A percentile compares a stretch with the other conserved stretches of the same genome.
Conservation (phyloP, 2,797 vertebrate species). For the Pteronotus mesoamericanus region DNA sequence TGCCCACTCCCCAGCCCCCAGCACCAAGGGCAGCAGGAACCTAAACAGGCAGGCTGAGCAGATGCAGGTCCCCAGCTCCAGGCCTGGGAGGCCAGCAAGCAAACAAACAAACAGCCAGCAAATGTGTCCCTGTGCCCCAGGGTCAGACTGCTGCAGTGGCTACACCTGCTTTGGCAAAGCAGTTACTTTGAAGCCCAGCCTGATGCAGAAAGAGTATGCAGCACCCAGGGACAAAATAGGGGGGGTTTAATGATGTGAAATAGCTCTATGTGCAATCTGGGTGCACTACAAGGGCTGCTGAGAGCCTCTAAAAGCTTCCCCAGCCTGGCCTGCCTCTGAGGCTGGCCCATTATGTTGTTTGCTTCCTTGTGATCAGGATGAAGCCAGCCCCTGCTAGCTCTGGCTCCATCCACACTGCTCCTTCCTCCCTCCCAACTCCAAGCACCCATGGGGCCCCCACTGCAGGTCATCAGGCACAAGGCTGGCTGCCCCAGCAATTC, state of each 20-base stretch:
- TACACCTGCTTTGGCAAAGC: constrained; percentile 59
- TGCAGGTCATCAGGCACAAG: constrained; percentile 2
- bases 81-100: background rate
- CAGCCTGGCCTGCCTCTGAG: constrained; percentile 36
- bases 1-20: background rate
- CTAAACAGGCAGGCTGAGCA: background rate
- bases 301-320: constrained; percentile 62
- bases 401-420: background rate
- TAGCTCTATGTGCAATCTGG: constrained; percentile 37
- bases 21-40: background rate
- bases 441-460: background rate
- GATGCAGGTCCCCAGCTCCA: background rate
- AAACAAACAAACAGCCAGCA: constrained; percentile 37
- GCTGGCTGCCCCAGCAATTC: constrained; percentile 33
- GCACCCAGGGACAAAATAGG: constrained; percentile 24
- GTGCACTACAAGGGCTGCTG: constrained; percentile 57
- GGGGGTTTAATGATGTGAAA: constrained; percentile 60
- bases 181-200: constrained; percentile 58
- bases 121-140: background rate
- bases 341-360: constrained; percentile 71
- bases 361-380: constrained; percentile 54
- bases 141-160: constrained; percentile 11
- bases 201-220: background rate
- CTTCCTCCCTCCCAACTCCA: background rate
- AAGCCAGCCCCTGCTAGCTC: background rate